phyloP scores from a whole-genome alignment of 1,140 invertebrate species.

The Drosophila orena region DNA sequence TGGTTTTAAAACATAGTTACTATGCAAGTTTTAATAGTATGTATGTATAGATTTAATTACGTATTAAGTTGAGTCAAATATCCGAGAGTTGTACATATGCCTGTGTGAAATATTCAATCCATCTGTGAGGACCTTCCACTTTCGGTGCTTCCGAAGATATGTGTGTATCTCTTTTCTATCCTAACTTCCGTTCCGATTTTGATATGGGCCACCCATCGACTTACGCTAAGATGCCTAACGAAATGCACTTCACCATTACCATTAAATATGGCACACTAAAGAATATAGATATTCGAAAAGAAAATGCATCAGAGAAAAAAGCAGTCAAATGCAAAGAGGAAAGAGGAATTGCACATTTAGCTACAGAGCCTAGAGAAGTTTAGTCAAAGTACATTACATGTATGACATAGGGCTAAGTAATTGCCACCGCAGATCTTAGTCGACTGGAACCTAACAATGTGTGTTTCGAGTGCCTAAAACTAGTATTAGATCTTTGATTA shows the following conservation, averaged over 20 bases:
- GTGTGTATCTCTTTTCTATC: conserved; percentile 22
- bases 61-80: conserved; percentile 71
- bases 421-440: conserved; percentile 22
- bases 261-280: conserved; percentile 31
- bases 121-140: background rate
- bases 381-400: conserved; percentile 41
- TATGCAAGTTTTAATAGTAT: conserved; percentile 55
- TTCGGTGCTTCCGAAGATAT: conserved; percentile 26
- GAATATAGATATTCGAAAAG: background rate
- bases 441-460: background rate
- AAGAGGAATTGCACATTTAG: conserved; percentile 14
- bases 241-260: conserved; percentile 30
- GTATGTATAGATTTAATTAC: conserved; percentile 71
- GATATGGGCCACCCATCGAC: conserved; percentile 23
- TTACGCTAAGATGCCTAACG: conserved; percentile 47
- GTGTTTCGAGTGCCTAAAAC: conserved; percentile 27
- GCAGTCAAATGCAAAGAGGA: conserved; percentile 22
- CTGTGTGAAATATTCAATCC: conserved; percentile 16
- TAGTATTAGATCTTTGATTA: conserved; percentile 46
- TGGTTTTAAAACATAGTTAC: conserved; percentile 66
- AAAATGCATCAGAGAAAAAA: conserved; percentile 17
- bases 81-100: conserved; percentile 55
- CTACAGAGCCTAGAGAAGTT: conserved; percentile 18
- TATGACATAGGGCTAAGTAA: conserved; percentile 35
- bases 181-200: conserved; percentile 26